Evolutionary conservation across 2,888 invertebrate genomes (phyloP).

Genomic region (Agriopis marginaria): DNA sequence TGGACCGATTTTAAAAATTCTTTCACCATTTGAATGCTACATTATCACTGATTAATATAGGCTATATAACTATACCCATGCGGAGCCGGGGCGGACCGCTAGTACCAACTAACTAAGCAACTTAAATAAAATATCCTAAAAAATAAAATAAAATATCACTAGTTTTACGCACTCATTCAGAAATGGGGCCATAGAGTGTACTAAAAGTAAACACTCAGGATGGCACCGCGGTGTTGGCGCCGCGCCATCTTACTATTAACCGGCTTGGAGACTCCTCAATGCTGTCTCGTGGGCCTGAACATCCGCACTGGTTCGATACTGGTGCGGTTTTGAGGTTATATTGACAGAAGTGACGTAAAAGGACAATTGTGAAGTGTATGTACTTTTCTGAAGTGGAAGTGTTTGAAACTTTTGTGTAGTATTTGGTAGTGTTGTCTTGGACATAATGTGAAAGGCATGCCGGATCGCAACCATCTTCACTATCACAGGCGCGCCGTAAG

Average conservation of each 20-base stretch:
- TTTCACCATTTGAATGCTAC: no score
- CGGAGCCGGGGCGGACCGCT: no score
- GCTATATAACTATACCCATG: no score
- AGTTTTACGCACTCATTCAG: constrained; percentile 44
- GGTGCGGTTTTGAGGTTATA: constrained; percentile 19
- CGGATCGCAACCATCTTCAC: constrained; percentile 72
- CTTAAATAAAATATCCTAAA: background rate
- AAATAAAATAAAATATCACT: constrained; percentile 6
- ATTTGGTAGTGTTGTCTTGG: constrained; percentile 10
- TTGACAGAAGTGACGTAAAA: constrained; percentile 12
- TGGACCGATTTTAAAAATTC: no score
- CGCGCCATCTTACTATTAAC: constrained; percentile 24
- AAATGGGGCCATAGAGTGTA: constrained; percentile 35
- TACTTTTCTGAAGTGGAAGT: background rate
- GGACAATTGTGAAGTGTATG: background rate
- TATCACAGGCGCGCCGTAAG: constrained; percentile 71
- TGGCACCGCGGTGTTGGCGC: constrained; percentile 28
- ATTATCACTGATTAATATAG: no score
- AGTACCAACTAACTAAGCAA: no score
- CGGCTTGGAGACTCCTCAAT: constrained; percentile 22
- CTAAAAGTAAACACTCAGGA: constrained; percentile 31
- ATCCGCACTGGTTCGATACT: constrained; percentile 9
- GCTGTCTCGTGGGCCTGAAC: constrained; percentile 22
- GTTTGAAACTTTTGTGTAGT: background rate
- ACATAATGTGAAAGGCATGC: constrained; percentile 65